Conservation (phyloP, 1,140 invertebrate genomes). For the Hirudo medicinalis region DNA sequence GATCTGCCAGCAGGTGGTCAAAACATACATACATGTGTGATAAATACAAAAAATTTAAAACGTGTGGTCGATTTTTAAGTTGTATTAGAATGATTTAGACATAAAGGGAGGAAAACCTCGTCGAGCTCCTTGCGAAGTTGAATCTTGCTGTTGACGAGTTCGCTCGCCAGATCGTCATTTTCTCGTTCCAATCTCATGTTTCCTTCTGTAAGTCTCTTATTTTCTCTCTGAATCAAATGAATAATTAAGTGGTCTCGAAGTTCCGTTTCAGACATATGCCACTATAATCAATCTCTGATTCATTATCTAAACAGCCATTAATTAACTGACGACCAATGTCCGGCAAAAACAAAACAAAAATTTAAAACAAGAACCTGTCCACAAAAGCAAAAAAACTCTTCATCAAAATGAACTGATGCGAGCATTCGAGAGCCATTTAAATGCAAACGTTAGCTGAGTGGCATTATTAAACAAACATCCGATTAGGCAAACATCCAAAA, state of each 20-base stretch:
- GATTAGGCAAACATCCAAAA: too few species aligned
- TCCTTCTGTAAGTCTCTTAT: slow-evolving; percentile 43
- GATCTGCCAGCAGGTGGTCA: slow-evolving; percentile 34
- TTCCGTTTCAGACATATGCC: too few species aligned
- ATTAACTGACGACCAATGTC: background rate
- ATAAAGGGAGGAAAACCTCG: slow-evolving; percentile 33
- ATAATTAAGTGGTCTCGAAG: background rate
- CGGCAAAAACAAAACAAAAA: background rate
- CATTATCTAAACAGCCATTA: too few species aligned
- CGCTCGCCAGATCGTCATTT: slow-evolving; percentile 53
- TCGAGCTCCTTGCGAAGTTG: slow-evolving; percentile 47
- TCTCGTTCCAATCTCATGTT: slow-evolving; percentile 50
- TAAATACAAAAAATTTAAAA: background rate
- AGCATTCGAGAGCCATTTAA: too few species aligned
- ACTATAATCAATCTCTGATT: background rate
- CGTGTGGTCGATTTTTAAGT: background rate
- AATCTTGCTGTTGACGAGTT: slow-evolving; percentile 50
- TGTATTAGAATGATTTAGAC: background rate
- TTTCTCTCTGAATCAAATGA: slow-evolving; percentile 43
- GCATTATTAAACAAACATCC: too few species aligned
- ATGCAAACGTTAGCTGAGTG: too few species aligned
- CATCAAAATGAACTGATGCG: too few species aligned
- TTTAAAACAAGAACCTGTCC: background rate
- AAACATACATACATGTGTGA: too few species aligned
- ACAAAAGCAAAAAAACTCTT: background rate